Percentiles rank a stretch among this genome's conserved stretches.
Evolutionary conservation across 2,113 vertebrate genomes (phyloP).

Genomic region (Nettapus auritus): DNA sequence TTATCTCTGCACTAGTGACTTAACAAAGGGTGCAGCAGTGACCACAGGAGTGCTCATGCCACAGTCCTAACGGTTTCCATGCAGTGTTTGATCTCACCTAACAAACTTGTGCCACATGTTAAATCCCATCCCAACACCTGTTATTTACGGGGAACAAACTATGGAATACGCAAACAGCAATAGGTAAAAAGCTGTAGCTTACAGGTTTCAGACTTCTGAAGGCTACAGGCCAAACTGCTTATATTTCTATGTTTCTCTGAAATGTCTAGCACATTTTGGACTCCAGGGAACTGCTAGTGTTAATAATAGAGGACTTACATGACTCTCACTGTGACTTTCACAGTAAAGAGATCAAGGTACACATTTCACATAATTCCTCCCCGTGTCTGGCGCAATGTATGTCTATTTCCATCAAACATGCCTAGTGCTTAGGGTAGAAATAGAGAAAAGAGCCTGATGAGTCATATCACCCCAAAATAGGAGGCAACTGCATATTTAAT

Average conservation of each 20-base stretch:
- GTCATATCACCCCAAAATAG: not conserved
- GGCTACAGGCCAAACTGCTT: too few species aligned
- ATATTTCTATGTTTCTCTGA: not conserved
- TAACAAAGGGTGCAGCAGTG: accelerated
- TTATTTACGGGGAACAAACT: accelerated
- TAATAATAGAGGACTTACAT: not conserved
- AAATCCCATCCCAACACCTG: not conserved
- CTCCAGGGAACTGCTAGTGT: not conserved
- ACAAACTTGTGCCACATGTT: too few species aligned
- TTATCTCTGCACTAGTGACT: accelerated
- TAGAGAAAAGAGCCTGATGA: not conserved
- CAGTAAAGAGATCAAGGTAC: not conserved
- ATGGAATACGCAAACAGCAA: accelerated
- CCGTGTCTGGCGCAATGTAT: not conserved
- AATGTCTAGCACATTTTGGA: accelerated
- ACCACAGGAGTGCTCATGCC: accelerated
- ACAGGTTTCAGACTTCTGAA: not conserved
- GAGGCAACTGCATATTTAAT: not conserved
- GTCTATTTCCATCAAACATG: not conserved
- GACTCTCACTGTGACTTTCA: not conserved
- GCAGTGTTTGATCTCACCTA: accelerated
- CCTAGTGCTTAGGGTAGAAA: not conserved
- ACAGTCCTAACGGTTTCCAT: accelerated
- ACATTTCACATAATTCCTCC: not conserved
- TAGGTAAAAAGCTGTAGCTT: not conserved